A percentile compares a stretch with the other conserved stretches of the same genome.
phyloP scores from a whole-genome alignment of 2,113 vertebrate species.

The Ageneiosus marmoratus region DNA sequence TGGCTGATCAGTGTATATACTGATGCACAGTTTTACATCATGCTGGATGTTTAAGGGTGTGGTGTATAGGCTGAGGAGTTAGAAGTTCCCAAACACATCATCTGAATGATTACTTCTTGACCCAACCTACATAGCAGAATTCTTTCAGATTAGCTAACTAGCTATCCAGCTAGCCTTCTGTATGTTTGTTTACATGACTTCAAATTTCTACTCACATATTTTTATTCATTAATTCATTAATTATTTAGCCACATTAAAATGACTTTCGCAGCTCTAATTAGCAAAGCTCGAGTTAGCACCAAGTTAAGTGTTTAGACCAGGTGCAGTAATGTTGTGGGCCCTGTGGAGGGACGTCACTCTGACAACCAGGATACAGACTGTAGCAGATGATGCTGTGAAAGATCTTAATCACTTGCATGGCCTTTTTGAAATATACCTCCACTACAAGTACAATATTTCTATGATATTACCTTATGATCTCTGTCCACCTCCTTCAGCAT shows the following conservation, averaged over 20 bases:
- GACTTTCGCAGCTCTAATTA: background rate
- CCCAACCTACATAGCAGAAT: background rate
- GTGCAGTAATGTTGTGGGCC: background rate
- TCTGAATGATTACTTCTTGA: background rate
- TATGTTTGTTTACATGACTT: no score
- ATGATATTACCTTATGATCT: background rate
- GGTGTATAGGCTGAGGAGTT: background rate
- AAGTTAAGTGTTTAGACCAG: background rate
- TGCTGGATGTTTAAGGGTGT: background rate
- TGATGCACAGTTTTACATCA: background rate
- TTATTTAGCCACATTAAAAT: background rate
- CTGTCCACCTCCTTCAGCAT: constrained; percentile 70
- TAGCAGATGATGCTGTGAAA: background rate
- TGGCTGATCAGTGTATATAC: no score
- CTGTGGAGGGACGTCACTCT: background rate
- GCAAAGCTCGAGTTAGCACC: background rate
- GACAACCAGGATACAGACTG: background rate
- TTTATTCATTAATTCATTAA: no score
- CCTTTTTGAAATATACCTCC: background rate
- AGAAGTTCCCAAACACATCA: background rate
- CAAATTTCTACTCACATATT: background rate
- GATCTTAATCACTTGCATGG: background rate
- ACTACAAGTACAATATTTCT: background rate
- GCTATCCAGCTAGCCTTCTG: background rate
- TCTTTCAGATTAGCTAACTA: background rate